phyloP scores from a whole-genome alignment of 92 coral and sea anemone genomes.

The Palythoa grandiflora region DNA sequence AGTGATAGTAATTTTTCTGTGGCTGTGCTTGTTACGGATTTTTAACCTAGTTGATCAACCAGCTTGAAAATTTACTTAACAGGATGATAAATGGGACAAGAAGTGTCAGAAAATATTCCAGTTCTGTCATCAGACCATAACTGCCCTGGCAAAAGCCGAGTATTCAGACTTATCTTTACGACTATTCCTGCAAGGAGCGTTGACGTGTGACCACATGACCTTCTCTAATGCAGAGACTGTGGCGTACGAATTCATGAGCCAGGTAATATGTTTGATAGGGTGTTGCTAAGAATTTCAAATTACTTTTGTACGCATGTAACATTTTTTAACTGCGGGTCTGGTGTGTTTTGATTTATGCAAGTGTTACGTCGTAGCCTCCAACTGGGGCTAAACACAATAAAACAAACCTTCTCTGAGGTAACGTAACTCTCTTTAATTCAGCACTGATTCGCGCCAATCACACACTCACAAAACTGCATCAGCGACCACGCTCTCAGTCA shows the following conservation, averaged over 20 bases:
- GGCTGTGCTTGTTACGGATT: background rate
- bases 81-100: conserved; percentile 99
- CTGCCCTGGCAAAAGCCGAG: conserved; percentile 97
- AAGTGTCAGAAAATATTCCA: conserved; percentile 99
- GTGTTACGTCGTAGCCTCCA: too few species aligned
- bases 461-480: too few species aligned
- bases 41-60: background rate
- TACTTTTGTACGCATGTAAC: too few species aligned
- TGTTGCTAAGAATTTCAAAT: too few species aligned
- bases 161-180: conserved; percentile 93
- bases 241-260: conserved; percentile 99
- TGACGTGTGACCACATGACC: conserved; percentile 89
- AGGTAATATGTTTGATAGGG: conserved; percentile 56
- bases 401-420: too few species aligned
- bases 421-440: too few species aligned
- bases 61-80: background rate
- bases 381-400: too few species aligned
- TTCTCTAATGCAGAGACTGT: conserved; percentile 98
- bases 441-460: too few species aligned
- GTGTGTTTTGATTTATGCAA: too few species aligned
- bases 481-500: too few species aligned
- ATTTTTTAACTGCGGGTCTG: too few species aligned
- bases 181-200: conserved; percentile 95
- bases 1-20: too few species aligned
- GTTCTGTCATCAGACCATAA: conserved; percentile 98